Percentiles rank a stretch among this genome's conserved stretches.
phyloP scores from a whole-genome alignment of 2,888 invertebrate genomes.

The Carterocephalus palaemon region DNA sequence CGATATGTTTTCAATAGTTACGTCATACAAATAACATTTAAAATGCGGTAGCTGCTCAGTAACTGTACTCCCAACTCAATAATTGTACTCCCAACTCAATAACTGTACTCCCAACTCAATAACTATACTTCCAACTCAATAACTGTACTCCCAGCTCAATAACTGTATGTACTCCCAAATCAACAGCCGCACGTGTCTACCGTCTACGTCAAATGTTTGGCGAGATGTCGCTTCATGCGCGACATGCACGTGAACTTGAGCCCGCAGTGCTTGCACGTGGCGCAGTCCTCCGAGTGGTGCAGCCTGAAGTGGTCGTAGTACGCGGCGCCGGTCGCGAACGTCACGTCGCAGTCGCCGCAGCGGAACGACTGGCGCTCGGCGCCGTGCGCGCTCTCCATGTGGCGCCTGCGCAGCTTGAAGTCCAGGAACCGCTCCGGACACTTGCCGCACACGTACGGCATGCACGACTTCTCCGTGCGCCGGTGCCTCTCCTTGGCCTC shows the following conservation, averaged over 20 bases:
- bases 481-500: conserved; percentile 65
- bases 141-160: too few species aligned
- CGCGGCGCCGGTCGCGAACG: conserved; percentile 51
- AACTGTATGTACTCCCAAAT: too few species aligned
- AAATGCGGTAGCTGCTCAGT: too few species aligned
- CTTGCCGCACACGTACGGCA: conserved; percentile 63
- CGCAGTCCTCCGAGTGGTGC: conserved; percentile 61
- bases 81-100: too few species aligned
- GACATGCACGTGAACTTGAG: conserved; percentile 59
- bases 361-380: conserved; percentile 47
- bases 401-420: conserved; percentile 54
- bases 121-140: too few species aligned
- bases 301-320: conserved; percentile 65
- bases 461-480: conserved; percentile 58
- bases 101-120: too few species aligned
- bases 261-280: conserved; percentile 62
- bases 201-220: conserved; percentile 43
- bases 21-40: too few species aligned
- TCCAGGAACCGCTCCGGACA: conserved; percentile 62
- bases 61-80: too few species aligned
- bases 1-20: too few species aligned
- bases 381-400: conserved; percentile 63
- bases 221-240: conserved; percentile 58
- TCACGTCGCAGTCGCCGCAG: conserved; percentile 59
- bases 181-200: too few species aligned